A percentile compares a stretch with the other conserved stretches of the same genome.
Conservation (phyloP, 2,113 vertebrate genomes). For the Strix uralensis region DNA sequence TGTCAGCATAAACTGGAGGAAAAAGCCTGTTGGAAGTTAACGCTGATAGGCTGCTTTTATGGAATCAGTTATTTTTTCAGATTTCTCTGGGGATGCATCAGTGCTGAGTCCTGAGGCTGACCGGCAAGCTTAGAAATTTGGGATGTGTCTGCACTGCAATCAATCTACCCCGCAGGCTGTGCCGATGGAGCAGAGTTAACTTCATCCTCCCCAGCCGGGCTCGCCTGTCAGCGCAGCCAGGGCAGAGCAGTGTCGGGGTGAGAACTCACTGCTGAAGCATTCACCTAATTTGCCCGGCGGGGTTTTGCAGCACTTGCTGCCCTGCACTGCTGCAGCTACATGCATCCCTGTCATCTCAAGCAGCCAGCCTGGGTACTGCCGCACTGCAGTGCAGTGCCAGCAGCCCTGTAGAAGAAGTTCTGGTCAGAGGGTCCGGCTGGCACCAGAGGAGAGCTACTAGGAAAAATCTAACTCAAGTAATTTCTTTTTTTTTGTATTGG, state of each 20-base stretch:
- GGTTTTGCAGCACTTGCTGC: not conserved
- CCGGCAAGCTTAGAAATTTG: constrained; percentile 8
- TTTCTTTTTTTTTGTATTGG: fast-evolving
- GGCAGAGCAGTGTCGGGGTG: not conserved
- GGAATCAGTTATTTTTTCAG: constrained; percentile 32
- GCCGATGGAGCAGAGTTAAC: not conserved
- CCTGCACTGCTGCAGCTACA: not conserved
- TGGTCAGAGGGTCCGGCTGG: not conserved
- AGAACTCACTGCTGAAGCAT: not conserved
- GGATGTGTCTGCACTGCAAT: constrained; percentile 19
- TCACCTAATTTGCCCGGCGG: not conserved
- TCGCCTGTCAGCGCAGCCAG: not conserved
- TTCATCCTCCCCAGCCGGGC: not conserved
- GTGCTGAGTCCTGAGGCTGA: not conserved
- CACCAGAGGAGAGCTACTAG: not conserved
- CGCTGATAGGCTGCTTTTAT: not conserved
- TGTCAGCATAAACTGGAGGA: not conserved
- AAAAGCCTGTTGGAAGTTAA: constrained; percentile 27
- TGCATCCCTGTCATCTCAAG: not conserved
- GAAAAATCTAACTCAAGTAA: not conserved
- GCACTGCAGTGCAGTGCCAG: fast-evolving
- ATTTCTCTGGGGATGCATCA: constrained; percentile 25
- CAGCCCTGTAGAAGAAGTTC: not conserved
- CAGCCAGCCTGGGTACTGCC: fast-evolving
- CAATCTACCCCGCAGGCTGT: not conserved